Evolutionary conservation across 2,888 invertebrate species (phyloP).

Genomic region (Octodonta nipae): DNA sequence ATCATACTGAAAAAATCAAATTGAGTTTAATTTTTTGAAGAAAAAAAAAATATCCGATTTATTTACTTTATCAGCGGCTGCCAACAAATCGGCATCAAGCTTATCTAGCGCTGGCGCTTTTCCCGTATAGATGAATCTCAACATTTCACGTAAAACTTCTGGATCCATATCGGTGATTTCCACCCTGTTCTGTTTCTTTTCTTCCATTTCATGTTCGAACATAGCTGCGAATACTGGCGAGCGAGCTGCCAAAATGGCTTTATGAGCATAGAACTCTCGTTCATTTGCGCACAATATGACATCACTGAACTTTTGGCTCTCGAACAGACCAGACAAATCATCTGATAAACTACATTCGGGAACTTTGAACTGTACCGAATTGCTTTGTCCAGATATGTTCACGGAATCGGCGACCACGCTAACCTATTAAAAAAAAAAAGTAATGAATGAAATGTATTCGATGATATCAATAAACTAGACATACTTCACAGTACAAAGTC

Average conservation of each 20-base stretch:
- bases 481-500: slow-evolving; percentile 96
- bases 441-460: no score
- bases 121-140: slow-evolving; percentile 96
- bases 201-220: slow-evolving; percentile 99
- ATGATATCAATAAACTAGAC: slow-evolving; percentile 19
- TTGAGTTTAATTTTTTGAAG: background rate
- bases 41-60: no score
- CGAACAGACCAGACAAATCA: slow-evolving; percentile 88
- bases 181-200: slow-evolving; percentile 89
- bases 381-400: slow-evolving; percentile 97
- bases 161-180: slow-evolving; percentile 96
- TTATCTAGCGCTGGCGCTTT: slow-evolving; percentile 90
- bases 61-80: slow-evolving; percentile 86
- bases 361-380: slow-evolving; percentile 93
- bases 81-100: slow-evolving; percentile 95
- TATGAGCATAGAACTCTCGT: slow-evolving; percentile 87
- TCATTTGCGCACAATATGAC: slow-evolving; percentile 88
- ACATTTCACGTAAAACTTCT: slow-evolving; percentile 93
- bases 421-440: slow-evolving; percentile 40
- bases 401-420: slow-evolving; percentile 98
- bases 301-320: slow-evolving; percentile 94
- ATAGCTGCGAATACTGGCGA: slow-evolving; percentile 98
- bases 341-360: slow-evolving; percentile 88
- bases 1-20: slow-evolving; percentile 59
- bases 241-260: slow-evolving; percentile 92